Evolutionary conservation across 2,888 invertebrate genomes (phyloP), one percentile per base, ranked within the genome.

Genomic region (Erebia epiphron): DNA sequence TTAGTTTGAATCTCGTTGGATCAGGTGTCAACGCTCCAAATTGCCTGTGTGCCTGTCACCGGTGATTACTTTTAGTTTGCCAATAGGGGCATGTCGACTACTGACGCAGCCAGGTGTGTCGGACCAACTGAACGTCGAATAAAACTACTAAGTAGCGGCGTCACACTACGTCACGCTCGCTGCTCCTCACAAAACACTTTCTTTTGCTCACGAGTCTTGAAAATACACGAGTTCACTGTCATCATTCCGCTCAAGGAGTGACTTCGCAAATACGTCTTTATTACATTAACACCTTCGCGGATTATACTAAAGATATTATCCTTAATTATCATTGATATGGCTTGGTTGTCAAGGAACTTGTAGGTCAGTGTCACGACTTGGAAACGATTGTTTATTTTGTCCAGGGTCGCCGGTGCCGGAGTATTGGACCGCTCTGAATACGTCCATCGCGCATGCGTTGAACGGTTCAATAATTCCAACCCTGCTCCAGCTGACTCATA

Each of bases 371-470:
- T 88, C 88, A 86, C 81, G 79, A 80, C 49, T 62, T 62, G 62
- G 49, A 80, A 78, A 73, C 82, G 85, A 87, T 89, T 92, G 91
- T 92, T 92, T 92, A 86, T 90, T 88, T 89, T 87, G 86, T 81
- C 81, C 78, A 79, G 82, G 80, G 82, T 72, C 80, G 80, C 84
- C 84, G 85, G 85, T 84, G 79, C 78, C 79, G 76, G 78, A 77
- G 79, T 78, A n/a, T 18, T 58, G 9, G 57, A 56, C 80, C 71
- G 68, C 58, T 57, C 67, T 76, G 74, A 77, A 70, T 41, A 56
- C 16, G 67, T 73, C 68, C 76, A 83, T 71, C 68, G 87, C 92
- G 92, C 92, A 91, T 90, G 92, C 89, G 90, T 79, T 83, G 72
- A 78, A 69, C 81, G 90, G 92, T 82, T 93, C 92, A 86, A 93